Percentiles rank a stretch among this genome's conserved stretches.
These are phyloP conservation scores for Mesoclemmys tuberculata DNA, from an alignment of 2,113 vertebrate species.

Conservation along the genomic window DNA sequence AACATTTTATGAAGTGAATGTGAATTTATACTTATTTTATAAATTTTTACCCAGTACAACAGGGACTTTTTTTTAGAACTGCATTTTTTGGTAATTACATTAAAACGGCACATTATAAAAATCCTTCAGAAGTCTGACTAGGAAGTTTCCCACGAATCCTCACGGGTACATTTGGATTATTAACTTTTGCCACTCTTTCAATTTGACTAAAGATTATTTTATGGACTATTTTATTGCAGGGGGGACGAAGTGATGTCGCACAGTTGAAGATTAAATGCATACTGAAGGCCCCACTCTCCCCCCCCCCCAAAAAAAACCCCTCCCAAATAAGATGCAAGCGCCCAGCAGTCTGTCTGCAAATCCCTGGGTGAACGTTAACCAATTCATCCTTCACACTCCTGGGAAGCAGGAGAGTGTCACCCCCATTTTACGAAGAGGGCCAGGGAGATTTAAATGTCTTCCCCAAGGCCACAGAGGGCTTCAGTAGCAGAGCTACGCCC, in stretches of 20 bases:
- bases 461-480: neutral
- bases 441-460: neutral
- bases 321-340: neutral
- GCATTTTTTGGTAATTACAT: neutral
- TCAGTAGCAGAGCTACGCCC: neutral
- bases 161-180: neutral
- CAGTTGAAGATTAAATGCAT: neutral
- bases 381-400: neutral
- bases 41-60: neutral
- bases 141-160: neutral
- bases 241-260: neutral
- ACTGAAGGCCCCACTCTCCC: no score
- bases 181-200: neutral
- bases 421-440: neutral
- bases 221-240: neutral
- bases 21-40: neutral
- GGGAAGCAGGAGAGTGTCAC: neutral
- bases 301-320: neutral
- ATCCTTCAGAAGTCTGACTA: neutral
- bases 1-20: neutral
- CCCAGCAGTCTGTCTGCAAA: neutral
- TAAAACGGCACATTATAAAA: neutral
- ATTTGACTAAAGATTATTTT: neutral
- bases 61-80: neutral
- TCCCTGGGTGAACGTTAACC: neutral